Evolutionary conservation across 1,140 invertebrate species (phyloP).

Genomic region (Asobara japonica): DNA sequence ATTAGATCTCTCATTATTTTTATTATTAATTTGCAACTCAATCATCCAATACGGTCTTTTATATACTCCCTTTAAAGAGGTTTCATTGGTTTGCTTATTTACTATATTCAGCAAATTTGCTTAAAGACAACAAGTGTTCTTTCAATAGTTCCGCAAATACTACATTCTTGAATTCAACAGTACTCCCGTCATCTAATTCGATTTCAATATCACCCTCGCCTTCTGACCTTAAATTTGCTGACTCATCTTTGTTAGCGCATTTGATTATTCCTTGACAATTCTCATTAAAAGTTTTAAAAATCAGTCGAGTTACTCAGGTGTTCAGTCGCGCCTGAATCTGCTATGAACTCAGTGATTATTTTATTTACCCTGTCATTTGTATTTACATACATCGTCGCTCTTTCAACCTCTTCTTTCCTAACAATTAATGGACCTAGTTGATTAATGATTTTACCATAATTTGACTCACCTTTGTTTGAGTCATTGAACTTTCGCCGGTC

Average conservation of each 20-base stretch:
- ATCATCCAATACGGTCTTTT: constrained; percentile 36
- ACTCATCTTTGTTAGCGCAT: too few species aligned
- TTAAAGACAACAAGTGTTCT: constrained; percentile 22
- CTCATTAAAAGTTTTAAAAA: constrained; percentile 34
- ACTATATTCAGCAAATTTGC: constrained; percentile 32
- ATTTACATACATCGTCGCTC: constrained; percentile 1
- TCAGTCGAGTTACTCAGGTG: constrained; percentile 30
- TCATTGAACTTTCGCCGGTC: not conserved
- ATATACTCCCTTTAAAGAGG: constrained; percentile 25
- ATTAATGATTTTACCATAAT: not conserved
- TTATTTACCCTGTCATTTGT: constrained; percentile 1
- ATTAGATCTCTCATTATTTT: not conserved
- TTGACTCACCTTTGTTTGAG: not conserved
- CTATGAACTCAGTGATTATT: constrained; percentile 27
- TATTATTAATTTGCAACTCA: constrained; percentile 20
- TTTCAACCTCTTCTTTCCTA: not conserved
- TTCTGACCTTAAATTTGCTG: constrained; percentile 3
- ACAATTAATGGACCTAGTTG: too few species aligned
- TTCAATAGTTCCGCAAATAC: constrained; percentile 16
- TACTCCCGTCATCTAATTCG: not conserved
- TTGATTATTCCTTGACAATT: too few species aligned
- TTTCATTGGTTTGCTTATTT: constrained; percentile 6
- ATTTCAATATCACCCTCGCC: constrained; percentile 7
- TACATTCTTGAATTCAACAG: constrained; percentile 13
- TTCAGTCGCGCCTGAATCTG: constrained; percentile 35